phyloP scores from a whole-genome alignment of 2,113 vertebrate species.

The Bombycilla garrulus region DNA sequence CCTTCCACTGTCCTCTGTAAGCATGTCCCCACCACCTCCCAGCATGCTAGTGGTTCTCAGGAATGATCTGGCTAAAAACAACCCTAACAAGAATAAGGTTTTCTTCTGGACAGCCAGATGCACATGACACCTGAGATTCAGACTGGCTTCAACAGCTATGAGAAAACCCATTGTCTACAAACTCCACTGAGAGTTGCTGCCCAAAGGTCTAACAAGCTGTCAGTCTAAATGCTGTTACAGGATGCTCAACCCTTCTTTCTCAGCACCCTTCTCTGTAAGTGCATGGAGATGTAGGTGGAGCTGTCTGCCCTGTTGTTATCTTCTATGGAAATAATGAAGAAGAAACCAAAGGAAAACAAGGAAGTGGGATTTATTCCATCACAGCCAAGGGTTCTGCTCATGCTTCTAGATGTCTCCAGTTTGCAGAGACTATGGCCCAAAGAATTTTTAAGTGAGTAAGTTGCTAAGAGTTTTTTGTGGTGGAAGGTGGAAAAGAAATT shows the following conservation, averaged over 20 bases:
- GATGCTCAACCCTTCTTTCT: background rate
- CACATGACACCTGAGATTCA: background rate
- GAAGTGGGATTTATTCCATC: background rate
- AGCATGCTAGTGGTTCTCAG: background rate
- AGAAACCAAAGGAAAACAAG: background rate
- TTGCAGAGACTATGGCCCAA: background rate
- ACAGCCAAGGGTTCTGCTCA: background rate
- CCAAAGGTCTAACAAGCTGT: background rate
- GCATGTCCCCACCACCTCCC: background rate
- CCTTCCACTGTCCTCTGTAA: background rate
- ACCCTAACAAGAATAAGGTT: background rate
- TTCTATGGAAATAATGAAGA: background rate
- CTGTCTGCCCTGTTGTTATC: background rate
- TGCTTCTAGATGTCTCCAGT: background rate
- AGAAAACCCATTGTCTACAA: background rate
- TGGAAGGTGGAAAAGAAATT: background rate
- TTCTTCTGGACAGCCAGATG: background rate
- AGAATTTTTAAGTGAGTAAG: background rate
- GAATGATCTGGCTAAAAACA: background rate
- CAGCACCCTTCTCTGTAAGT: background rate
- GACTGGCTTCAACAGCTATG: background rate
- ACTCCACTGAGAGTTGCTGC: background rate
- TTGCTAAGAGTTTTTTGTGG: background rate
- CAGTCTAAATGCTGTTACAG: background rate
- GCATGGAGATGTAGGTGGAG: background rate